Conservation (phyloP, 2,113 vertebrate genomes). For the Merops nubicus region DNA sequence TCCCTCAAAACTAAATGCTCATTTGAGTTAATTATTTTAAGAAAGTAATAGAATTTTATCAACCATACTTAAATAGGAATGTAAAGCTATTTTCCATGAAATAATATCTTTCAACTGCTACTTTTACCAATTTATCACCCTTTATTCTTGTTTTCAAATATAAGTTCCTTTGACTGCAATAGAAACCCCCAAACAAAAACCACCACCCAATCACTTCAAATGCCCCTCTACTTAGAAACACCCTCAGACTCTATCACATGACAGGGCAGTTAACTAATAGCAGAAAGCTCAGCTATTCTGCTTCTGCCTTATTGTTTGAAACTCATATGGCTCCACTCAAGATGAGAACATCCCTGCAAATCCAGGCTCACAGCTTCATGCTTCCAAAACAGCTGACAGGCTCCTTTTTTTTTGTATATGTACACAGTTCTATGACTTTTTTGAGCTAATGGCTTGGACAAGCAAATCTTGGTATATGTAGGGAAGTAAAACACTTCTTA, state of each 20-base stretch:
- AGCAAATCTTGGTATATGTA: background rate
- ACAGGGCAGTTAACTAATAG: background rate
- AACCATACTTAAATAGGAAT: background rate
- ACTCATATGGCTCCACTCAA: background rate
- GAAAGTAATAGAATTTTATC: conserved; percentile 32
- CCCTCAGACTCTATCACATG: background rate
- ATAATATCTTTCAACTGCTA: background rate
- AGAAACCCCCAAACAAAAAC: background rate
- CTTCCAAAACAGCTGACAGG: background rate
- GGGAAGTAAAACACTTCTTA: background rate
- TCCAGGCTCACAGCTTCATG: background rate
- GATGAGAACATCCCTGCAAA: background rate
- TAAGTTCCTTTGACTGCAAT: background rate
- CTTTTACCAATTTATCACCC: background rate
- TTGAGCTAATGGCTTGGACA: background rate
- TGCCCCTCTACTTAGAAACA: accelerated
- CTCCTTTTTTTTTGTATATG: accelerated
- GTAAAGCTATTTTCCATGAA: background rate
- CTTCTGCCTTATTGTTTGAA: background rate
- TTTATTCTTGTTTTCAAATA: background rate
- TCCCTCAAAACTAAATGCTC: conserved; percentile 52
- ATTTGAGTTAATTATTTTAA: conserved; percentile 67
- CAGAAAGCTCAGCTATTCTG: background rate
- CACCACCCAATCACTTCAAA: background rate
- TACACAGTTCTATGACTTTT: background rate